Evolutionary conservation across 2,888 invertebrate species (phyloP).

Genomic region (Hypomecis punctinalis): DNA sequence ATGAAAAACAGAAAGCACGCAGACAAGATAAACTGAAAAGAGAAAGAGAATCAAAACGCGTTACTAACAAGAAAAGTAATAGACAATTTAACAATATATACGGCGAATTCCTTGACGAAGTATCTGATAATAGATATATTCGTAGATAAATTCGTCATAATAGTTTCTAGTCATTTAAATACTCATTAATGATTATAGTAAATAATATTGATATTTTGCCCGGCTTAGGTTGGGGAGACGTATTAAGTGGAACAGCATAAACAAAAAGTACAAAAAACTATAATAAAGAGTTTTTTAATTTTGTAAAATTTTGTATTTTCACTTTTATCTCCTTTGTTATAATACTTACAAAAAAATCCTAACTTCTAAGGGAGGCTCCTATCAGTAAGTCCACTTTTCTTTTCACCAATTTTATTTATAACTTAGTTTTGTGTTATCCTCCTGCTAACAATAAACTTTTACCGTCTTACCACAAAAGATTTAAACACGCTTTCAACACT

Average conservation of each 20-base stretch:
- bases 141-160: background rate
- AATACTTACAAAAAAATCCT: too few species aligned
- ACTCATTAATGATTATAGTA: background rate
- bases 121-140: too few species aligned
- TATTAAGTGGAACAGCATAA: too few species aligned
- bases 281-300: constrained; percentile 3
- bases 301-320: constrained; percentile 4
- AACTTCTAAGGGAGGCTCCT: too few species aligned
- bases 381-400: too few species aligned
- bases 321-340: background rate
- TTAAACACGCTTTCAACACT: too few species aligned
- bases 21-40: background rate
- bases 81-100: background rate
- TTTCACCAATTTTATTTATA: too few species aligned
- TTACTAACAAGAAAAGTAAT: background rate
- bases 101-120: background rate
- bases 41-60: background rate
- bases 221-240: too few species aligned
- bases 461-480: too few species aligned
- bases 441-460: too few species aligned
- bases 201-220: too few species aligned
- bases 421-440: too few species aligned
- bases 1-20: background rate
- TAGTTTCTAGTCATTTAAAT: background rate
- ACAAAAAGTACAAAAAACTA: background rate